A percentile compares a stretch with the other conserved stretches of the same genome.
These are phyloP conservation scores for Holacanthus passer DNA, from an alignment of 2,113 vertebrate genomes.

Conservation along the genomic window DNA sequence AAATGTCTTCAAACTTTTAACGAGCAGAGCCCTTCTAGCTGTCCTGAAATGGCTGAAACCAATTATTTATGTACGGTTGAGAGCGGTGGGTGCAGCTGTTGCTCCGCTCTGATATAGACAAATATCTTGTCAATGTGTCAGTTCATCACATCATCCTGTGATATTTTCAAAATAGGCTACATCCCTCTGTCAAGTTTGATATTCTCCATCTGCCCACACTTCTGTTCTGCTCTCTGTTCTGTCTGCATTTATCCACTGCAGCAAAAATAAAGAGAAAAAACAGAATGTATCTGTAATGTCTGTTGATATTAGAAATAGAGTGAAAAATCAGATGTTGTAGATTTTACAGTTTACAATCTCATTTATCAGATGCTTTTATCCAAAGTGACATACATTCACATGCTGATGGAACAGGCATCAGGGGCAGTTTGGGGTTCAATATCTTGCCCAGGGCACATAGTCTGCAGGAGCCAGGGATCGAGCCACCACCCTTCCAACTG, in stretches of 20 bases:
- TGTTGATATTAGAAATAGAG: background rate
- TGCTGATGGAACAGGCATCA: no score
- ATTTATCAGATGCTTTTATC: no score
- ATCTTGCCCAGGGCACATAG: no score
- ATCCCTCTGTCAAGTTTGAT: slow-evolving; percentile 54
- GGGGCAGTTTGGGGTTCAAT: no score
- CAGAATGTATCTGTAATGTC: background rate
- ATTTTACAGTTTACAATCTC: no score
- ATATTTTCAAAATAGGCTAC: slow-evolving; percentile 65
- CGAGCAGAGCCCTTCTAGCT: slow-evolving; percentile 8
- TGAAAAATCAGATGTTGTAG: background rate
- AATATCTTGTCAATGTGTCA: slow-evolving; percentile 49
- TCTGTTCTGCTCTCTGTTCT: background rate
- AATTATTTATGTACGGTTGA: slow-evolving; percentile 5
- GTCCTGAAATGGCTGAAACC: slow-evolving; percentile 17
- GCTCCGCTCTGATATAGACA: background rate
- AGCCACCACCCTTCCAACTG: no score
- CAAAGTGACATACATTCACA: no score
- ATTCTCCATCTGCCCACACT: no score
- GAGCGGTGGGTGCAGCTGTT: slow-evolving; percentile 40
- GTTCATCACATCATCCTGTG: slow-evolving; percentile 53
- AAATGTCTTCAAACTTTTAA: slow-evolving; percentile 33
- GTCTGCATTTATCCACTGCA: background rate
- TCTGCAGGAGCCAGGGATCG: no score
- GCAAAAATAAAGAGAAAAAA: background rate